A percentile compares a stretch with the other conserved stretches of the same genome.
Conservation (phyloP, 1,140 invertebrate species). For the Battus philenor region DNA sequence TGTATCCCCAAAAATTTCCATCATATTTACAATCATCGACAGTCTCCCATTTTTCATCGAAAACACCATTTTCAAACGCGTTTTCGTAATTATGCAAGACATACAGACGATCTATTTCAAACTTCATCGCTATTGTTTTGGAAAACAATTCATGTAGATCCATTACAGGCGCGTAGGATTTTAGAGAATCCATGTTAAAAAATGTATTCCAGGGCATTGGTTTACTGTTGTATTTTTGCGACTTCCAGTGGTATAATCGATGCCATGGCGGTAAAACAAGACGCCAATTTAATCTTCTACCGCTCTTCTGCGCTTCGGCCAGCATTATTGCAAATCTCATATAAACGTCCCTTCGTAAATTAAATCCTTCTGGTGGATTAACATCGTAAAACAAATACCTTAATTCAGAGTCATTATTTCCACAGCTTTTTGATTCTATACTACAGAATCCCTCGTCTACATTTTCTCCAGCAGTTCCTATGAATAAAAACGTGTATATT, state of each 20-base stretch:
- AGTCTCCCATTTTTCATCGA: conserved; percentile 88
- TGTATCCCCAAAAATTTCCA: conserved; percentile 70
- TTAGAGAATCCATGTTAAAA: conserved; percentile 90
- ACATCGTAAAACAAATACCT: conserved; percentile 90
- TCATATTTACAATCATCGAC: conserved; percentile 68
- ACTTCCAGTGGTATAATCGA: conserved; percentile 92
- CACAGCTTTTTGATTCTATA: conserved; percentile 19
- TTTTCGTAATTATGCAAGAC: conserved; percentile 91
- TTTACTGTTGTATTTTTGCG: conserved; percentile 75
- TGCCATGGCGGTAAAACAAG: conserved; percentile 94
- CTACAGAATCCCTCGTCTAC: conserved; percentile 30
- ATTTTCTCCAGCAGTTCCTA: conserved; percentile 17
- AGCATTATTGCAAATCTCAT: conserved; percentile 92
- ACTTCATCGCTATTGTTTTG: conserved; percentile 38
- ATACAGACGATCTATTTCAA: conserved; percentile 84
- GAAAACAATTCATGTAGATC: conserved; percentile 91
- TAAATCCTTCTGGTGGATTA: conserved; percentile 97
- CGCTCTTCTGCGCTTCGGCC: conserved; percentile 76
- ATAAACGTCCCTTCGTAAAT: conserved; percentile 96
- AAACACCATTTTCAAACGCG: conserved; percentile 88
- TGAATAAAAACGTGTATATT: not conserved
- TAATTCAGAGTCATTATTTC: conserved; percentile 2
- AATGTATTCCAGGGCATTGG: conserved; percentile 86
- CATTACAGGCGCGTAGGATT: conserved; percentile 88
- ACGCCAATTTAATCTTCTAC: conserved; percentile 71